Base-by-base conservation (phyloP, 1,140 invertebrate genomes). In the Glossosoma conforme region DNA sequence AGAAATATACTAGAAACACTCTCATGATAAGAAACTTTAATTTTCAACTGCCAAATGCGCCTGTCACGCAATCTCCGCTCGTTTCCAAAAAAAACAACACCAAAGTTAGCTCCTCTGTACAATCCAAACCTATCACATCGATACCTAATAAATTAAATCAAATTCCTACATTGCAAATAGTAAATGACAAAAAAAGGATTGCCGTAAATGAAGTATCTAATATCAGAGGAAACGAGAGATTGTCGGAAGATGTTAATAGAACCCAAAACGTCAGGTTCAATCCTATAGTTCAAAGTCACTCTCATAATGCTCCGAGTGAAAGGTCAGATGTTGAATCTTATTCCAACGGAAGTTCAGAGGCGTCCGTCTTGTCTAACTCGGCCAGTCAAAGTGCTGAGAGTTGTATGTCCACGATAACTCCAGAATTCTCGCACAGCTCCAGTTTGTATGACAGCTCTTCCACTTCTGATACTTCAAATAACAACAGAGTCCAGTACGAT, bases 1-100 rank as follows among this genome's bases (percentile, higher is more conserved):
- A 74, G 62, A 70, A 71, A 3, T 70, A 69, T 32, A 68, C 64
- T 2, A 65, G 69, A 17, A 70, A 94, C 54, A 93, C 89, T 0
- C 72, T 96, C 4, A 62, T 95, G 1, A 84, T 95, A 33, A 71
- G 90, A 30, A 93, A 93, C 65, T 93, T 94, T 61, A 91, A 90
- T 68, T 91, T 85, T 61, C 79, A 83, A 5, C 65, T 91, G 11
- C 80, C 84, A 1, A 79, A 83, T 54, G 80, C 81, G 2, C 69
- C 77, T 37, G 59, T 65, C 6, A 46, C 20, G 13, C 37, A 53
- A n/a, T 54, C 58, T 20, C 48, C 56, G 58, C 20, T 51, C 14
- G 24, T 37, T 19, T 14, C 28, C 3, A 30, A 40, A 3, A 40
- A 51, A 32, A 35, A 13, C 20, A 11, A 51, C 36, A 28, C 14